These are phyloP conservation scores for Tromatobia lineatoria DNA, from an alignment of 2,888 invertebrate species.

Conservation along the genomic window DNA sequence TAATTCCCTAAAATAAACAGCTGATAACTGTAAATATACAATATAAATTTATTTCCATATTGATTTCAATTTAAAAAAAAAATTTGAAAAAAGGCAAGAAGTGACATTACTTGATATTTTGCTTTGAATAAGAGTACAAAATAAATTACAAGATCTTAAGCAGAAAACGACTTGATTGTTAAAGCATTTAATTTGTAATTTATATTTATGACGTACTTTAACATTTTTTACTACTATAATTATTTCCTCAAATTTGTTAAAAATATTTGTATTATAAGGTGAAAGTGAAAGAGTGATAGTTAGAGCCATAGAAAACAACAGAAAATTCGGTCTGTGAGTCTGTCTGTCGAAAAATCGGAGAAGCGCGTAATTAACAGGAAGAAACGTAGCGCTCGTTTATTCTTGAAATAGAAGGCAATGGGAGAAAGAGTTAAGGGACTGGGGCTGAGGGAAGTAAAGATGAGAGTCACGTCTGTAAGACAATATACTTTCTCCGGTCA, in stretches of 20 bases:
- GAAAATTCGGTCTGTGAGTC: not conserved
- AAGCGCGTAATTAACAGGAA: slow-evolving; percentile 34
- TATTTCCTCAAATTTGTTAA: not conserved
- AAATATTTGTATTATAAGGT: not conserved
- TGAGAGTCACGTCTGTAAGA: slow-evolving; percentile 45
- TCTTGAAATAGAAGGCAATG: slow-evolving; percentile 56
- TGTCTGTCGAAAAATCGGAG: slow-evolving; percentile 9
- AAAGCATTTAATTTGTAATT: too few species aligned
- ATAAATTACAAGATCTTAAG: too few species aligned
- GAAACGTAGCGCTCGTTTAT: slow-evolving; percentile 18
- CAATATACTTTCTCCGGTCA: slow-evolving; percentile 40
- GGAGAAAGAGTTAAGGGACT: slow-evolving; percentile 52
- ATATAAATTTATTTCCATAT: too few species aligned
- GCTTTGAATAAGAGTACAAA: too few species aligned
- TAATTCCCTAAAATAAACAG: too few species aligned
- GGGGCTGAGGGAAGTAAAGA: slow-evolving; percentile 18
- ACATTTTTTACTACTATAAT: not conserved
- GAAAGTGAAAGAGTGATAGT: not conserved
- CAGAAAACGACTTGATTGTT: too few species aligned
- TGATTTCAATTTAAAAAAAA: too few species aligned
- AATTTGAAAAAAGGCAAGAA: too few species aligned
- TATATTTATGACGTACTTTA: too few species aligned
- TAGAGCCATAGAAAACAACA: not conserved
- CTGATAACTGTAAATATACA: too few species aligned
- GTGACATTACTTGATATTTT: too few species aligned